These are phyloP conservation scores for Tychaedon coryphoeus DNA, from an alignment of 2,113 vertebrate genomes.

Conservation along the genomic window DNA sequence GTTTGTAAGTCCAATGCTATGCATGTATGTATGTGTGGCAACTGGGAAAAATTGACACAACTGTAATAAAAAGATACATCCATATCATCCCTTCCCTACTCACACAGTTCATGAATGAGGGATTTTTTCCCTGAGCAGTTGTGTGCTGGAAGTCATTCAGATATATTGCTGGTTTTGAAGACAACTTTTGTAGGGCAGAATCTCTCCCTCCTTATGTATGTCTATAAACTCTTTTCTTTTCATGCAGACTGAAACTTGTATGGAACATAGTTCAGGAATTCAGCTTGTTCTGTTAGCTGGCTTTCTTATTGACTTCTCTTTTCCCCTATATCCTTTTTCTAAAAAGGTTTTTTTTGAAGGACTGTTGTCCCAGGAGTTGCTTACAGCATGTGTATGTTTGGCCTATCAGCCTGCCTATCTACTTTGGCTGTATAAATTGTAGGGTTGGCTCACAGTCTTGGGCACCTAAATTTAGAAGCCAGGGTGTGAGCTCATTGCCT, in stretches of 20 bases:
- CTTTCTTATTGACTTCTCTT: background rate
- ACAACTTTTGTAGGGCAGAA: background rate
- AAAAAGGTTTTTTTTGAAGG: background rate
- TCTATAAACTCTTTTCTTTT: background rate
- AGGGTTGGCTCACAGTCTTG: background rate
- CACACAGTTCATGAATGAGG: background rate
- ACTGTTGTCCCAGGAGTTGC: background rate
- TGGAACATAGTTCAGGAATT: background rate
- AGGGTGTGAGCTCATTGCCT: constrained; percentile 44
- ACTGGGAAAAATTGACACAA: background rate
- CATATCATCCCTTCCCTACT: background rate
- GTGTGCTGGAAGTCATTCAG: background rate
- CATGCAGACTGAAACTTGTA: background rate
- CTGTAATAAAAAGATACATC: background rate
- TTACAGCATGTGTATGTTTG: background rate
- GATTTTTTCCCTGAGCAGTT: background rate
- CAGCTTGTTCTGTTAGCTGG: background rate
- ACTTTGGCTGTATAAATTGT: constrained; percentile 10
- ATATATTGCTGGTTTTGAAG: constrained; percentile 28
- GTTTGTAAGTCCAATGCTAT: background rate
- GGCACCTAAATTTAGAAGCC: constrained; percentile 58
- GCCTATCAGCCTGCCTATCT: background rate
- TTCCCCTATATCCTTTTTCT: background rate
- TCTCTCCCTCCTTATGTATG: background rate
- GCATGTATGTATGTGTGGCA: accelerated